phyloP scores from a whole-genome alignment of 1,140 invertebrate species.

The Drosophila murphyi region DNA sequence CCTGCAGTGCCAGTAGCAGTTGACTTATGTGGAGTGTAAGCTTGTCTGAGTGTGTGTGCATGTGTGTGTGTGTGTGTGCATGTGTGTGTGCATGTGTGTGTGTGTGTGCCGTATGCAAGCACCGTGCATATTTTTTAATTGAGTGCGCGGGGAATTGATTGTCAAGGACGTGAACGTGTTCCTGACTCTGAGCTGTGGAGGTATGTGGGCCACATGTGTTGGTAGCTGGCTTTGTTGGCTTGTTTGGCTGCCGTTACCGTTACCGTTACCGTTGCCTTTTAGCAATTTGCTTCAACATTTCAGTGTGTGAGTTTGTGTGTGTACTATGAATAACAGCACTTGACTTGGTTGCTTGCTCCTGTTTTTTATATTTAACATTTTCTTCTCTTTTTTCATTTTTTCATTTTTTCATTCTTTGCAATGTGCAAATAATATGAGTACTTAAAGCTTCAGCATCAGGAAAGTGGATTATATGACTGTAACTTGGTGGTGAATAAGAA shows the following conservation, averaged over 20 bases:
- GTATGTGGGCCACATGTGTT: slow-evolving; percentile 49
- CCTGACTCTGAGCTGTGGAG: slow-evolving; percentile 52
- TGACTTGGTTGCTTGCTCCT: slow-evolving; percentile 65
- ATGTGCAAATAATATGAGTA: slow-evolving; percentile 74
- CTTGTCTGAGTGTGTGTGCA: slow-evolving; percentile 3
- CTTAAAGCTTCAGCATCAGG: slow-evolving; percentile 60
- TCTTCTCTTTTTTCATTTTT: slow-evolving; percentile 42
- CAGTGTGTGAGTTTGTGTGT: slow-evolving; percentile 42
- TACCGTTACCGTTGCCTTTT: slow-evolving; percentile 67
- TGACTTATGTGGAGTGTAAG: slow-evolving; percentile 42
- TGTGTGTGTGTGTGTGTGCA: slow-evolving; percentile 32
- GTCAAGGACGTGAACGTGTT: slow-evolving; percentile 79
- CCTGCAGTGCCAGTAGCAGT: slow-evolving; percentile 62
- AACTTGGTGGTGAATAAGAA: slow-evolving; percentile 9
- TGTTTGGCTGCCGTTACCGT: slow-evolving; percentile 70
- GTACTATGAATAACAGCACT: slow-evolving; percentile 76
- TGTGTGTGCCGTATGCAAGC: slow-evolving; percentile 63
- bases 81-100: slow-evolving; percentile 28
- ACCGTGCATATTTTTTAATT: slow-evolving; percentile 80
- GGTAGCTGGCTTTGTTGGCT: slow-evolving; percentile 21
- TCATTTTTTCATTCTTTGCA: slow-evolving; percentile 34
- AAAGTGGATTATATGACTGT: slow-evolving; percentile 14
- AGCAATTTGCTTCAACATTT: slow-evolving; percentile 60
- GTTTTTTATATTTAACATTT: slow-evolving; percentile 30
- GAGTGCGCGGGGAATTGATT: slow-evolving; percentile 81